Conservation (phyloP, 2,888 invertebrate species). For the Rambutsinella grinnellia region DNA sequence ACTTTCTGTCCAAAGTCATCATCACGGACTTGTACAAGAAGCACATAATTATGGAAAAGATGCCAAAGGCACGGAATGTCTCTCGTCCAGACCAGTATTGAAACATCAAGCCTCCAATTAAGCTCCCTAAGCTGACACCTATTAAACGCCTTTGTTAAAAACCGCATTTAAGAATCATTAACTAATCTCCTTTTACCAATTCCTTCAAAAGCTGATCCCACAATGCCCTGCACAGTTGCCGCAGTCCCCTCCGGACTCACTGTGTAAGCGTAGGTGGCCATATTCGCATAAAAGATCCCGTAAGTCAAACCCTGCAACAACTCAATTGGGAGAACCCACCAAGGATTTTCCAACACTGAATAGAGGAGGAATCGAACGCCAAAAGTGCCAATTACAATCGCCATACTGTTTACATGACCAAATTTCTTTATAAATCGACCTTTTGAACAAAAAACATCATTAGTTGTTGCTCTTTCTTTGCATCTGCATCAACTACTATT, state of each 20-base stretch:
- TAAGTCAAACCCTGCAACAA: constrained; percentile 89
- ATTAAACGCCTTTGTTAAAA: no score
- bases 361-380: constrained; percentile 87
- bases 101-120: constrained; percentile 81
- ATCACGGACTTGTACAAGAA: constrained; percentile 71
- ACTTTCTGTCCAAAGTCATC: constrained; percentile 41
- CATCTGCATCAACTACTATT: no score
- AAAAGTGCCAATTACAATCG: constrained; percentile 83
- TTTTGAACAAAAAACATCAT: no score
- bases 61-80: constrained; percentile 81
- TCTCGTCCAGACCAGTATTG: constrained; percentile 76
- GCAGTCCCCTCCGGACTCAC: constrained; percentile 87
- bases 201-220: constrained; percentile 90
- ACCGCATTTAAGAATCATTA: neutral
- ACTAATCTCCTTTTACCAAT: no score
- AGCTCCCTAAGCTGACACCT: constrained; percentile 83
- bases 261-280: constrained; percentile 90
- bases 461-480: no score
- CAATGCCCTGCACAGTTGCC: constrained; percentile 89
- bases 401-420: constrained; percentile 87
- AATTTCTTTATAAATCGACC: constrained; percentile 82
- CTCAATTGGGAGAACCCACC: constrained; percentile 89
- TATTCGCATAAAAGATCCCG: constrained; percentile 88
- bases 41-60: constrained; percentile 76
- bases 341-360: constrained; percentile 82